Evolutionary conservation across 2,888 invertebrate genomes (phyloP).

Genomic region (Carpatolechia fugitivella): DNA sequence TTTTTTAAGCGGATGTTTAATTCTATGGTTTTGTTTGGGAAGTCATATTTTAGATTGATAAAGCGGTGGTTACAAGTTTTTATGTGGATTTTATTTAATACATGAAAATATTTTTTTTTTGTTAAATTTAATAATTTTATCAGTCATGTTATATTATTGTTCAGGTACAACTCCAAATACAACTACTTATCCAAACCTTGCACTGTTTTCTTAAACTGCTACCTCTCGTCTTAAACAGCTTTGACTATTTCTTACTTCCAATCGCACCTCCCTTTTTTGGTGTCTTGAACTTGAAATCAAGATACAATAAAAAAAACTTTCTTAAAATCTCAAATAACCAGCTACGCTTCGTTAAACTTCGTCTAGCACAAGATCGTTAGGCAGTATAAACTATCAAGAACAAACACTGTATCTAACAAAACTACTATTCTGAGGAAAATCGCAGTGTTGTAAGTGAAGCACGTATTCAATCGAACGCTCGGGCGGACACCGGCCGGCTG

Average conservation of each 20-base stretch:
- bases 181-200: no score
- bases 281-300: no score
- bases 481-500: conserved; percentile 32
- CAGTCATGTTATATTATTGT: no score
- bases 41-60: conserved; percentile 3
- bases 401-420: neutral
- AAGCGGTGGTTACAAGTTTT: neutral
- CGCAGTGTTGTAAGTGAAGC: conserved; percentile 42
- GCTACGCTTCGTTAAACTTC: conserved; percentile 4
- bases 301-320: neutral
- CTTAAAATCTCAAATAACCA: neutral
- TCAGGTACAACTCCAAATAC: no score
- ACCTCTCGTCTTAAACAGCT: no score
- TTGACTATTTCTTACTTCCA: no score
- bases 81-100: no score
- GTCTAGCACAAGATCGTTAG: conserved; percentile 21
- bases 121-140: no score
- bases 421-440: conserved; percentile 27
- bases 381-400: conserved; percentile 8
- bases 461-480: conserved; percentile 58
- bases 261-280: no score
- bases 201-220: no score
- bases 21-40: no score
- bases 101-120: no score
- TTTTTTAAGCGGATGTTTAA: neutral